Evolutionary conservation across 2,113 vertebrate genomes (phyloP), one percentile per base, ranked within the genome.

Genomic region (Heterotis niloticus): DNA sequence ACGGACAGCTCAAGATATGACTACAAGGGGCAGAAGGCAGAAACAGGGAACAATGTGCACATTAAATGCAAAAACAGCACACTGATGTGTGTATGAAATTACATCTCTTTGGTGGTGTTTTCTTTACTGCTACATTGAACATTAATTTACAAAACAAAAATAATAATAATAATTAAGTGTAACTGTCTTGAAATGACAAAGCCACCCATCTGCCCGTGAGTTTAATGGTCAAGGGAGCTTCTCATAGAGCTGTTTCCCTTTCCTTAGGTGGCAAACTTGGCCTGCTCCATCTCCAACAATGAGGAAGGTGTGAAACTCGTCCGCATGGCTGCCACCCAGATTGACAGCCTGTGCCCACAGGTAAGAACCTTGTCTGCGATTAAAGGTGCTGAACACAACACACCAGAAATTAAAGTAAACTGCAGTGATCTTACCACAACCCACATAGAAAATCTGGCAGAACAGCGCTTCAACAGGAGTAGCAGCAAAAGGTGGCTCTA

Each of bases 281-380:
- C 98, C 52, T 99, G 98, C 85, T 99, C 98, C 26, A 98, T 99
- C 86, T 99, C 97, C 54, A 99, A 99, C 89, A 99, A 99, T 24
- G 98, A 99, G 85, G 98, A 99, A 87, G 98, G 98, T 9, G 98
- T 99, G 84, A 99, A 99, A 90, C 87, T 99, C 80, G 98, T 99
- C 60, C 94, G 97, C 52, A 99, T 99, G 98, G 98, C 98, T 67
- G 96, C 98, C 75, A 98, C 96, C 0, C 98, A 99, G 90, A 99
- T 99, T 72, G 98, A 99, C 89, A 98, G 96, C 82, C 87, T 99
- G 64, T 99, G 98, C 91, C 98, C 98, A 80, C 98, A 99, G 94
- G 98, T 99, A 85, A 94, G 92, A 10, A 51, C 54, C 71, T 57
- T 28, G 14, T 52, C 68, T 59, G 26, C 69, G 28, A 24, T 28